Base-by-base conservation (phyloP, 2,888 invertebrate genomes). In the Spodoptera exigua region DNA sequence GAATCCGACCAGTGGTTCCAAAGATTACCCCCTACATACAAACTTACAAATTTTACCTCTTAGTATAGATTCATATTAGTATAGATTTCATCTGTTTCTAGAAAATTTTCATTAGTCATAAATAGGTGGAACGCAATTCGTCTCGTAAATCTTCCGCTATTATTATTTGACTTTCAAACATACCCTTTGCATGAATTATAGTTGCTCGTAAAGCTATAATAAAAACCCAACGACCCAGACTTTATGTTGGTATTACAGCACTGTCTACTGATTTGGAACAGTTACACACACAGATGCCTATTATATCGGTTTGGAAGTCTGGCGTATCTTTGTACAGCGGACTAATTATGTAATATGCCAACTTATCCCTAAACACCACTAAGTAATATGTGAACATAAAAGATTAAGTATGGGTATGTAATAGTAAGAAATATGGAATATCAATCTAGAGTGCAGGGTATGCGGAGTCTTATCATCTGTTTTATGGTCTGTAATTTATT, bases 171-270 rank as follows among this genome's bases (percentile, higher is more conserved):
- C 17, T 9, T 45, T 45, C 17, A 44, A 37, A 46, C 37, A 17
- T 27, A 53, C 41, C 32, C 59, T 35, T 39, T 58, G 52, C 18
- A 34, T 9, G 41, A 52, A 40, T 39, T 54, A 36, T 9, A 54
- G 40, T 48, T 43, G 47, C 48, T 68, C 60, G 55, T 68, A 57
- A 66, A 66, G 63, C 55, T 46, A 68, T 54, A 68, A 61, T 63
- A 68, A 67, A 41, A 35, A 14, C 47, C 13, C 45, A 51, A 49
- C 72, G 16, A 49, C 54, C 51, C 35, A 37, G 21, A 35, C 21
- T 72, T 61, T 56, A 59, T 56, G 43, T 39, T 40, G 9, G 47
- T 62, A 47, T 51, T 63, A 62, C 59, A 37, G 14, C 48, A 34
- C 36, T 40, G 61, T 60, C 55, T 48, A 21, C 18, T 71, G 35